Conservation (phyloP, 2,888 invertebrate genomes). For the Romanomermis culicivorax region DNA sequence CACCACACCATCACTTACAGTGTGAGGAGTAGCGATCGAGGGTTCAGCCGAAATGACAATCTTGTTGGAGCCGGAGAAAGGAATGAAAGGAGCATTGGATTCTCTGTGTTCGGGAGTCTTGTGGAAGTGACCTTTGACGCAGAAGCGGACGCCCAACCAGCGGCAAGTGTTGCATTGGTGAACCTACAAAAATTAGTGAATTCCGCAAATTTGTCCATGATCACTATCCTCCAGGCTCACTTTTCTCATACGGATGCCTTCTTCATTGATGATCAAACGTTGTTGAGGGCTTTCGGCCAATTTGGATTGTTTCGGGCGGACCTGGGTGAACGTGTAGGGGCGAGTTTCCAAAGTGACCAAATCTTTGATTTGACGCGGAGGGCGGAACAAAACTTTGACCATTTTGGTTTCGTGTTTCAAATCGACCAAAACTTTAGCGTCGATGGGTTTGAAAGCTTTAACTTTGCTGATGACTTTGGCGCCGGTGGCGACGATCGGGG, state of each 20-base stretch:
- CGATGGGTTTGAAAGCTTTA: constrained; percentile 18
- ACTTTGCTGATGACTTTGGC: constrained; percentile 16
- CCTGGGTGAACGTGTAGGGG: constrained; percentile 17
- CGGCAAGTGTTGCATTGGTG: constrained; percentile 12
- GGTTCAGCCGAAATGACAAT: constrained; percentile 7
- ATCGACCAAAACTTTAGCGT: constrained; percentile 11
- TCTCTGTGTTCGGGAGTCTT: neutral
- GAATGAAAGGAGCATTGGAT: constrained; percentile 5
- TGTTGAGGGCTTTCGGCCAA: constrained; percentile 17
- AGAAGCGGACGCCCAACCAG: constrained; percentile 13
- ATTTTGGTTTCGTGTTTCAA: constrained; percentile 7
- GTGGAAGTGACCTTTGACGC: constrained; percentile 6
- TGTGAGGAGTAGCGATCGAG: constrained; percentile 1
- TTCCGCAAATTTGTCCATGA: no score
- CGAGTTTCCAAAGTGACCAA: constrained; percentile 10
- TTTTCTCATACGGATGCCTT: constrained; percentile 13
- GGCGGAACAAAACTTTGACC: neutral
- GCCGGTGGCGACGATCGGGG: constrained; percentile 19
- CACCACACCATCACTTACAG: no score
- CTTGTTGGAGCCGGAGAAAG: constrained; percentile 12
- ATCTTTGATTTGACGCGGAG: neutral
- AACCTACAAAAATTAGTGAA: constrained; percentile 7
- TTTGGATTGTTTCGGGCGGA: constrained; percentile 14
- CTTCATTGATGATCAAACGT: constrained; percentile 16
- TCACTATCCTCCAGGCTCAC: no score